Percentiles rank a stretch among this genome's conserved stretches.
Evolutionary conservation across 2,797 vertebrate genomes (phyloP).

Genomic region (Gymnopithys bicolor): DNA sequence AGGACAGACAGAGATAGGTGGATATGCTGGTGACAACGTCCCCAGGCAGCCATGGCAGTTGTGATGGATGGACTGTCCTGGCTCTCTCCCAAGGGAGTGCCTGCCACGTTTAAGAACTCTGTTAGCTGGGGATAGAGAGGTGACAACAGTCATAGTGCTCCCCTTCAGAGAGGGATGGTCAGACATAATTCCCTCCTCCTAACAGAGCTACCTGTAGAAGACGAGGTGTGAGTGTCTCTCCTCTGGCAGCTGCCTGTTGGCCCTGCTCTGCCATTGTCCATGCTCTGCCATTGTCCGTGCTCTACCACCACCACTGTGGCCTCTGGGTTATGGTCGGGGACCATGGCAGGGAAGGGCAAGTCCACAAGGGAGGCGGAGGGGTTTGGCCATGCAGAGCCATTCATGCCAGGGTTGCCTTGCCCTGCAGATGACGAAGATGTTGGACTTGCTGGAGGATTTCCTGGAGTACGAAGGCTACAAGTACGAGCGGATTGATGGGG

Average conservation of each 20-base stretch:
- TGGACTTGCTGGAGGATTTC: slow-evolving; percentile 97
- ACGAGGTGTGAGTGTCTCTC: fast-evolving
- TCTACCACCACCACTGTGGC: fast-evolving
- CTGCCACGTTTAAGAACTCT: background rate
- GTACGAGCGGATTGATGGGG: slow-evolving; percentile 94
- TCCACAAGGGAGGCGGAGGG: background rate
- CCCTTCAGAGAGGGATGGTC: background rate
- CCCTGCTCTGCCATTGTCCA: fast-evolving
- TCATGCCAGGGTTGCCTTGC: background rate
- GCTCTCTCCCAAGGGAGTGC: background rate
- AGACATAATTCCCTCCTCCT: background rate
- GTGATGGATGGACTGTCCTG: background rate
- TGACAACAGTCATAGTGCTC: background rate
- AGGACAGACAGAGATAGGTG: background rate
- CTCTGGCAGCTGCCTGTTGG: background rate
- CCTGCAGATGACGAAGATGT: slow-evolving; percentile 97
- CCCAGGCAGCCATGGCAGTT: background rate
- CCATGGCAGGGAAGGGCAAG: fast-evolving
- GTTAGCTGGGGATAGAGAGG: background rate
- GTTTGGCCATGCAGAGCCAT: fast-evolving
- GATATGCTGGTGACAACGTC: background rate
- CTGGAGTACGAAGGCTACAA: slow-evolving; percentile 97
- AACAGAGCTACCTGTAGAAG: background rate
- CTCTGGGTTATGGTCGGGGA: background rate
- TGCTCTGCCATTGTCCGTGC: fast-evolving